A percentile compares a stretch with the other conserved stretches of the same genome.
These are phyloP conservation scores for Acleris emargana DNA, from an alignment of 2,888 invertebrate species.

Conservation along the genomic window DNA sequence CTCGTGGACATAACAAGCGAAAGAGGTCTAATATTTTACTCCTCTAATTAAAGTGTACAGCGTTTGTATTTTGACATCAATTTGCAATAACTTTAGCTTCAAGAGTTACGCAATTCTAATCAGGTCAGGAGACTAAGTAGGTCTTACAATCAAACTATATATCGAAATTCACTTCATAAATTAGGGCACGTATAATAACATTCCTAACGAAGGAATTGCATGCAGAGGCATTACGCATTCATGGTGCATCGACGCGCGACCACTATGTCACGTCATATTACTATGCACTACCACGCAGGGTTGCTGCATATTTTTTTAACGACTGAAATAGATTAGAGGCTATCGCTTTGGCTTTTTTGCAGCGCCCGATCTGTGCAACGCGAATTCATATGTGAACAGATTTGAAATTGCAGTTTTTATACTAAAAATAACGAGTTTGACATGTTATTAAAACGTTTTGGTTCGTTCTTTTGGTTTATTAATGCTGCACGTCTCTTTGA, in stretches of 20 bases:
- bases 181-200: not conserved
- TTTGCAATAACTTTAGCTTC: no score
- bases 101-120: no score
- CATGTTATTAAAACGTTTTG: conserved; percentile 3
- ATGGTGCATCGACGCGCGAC: conserved; percentile 12
- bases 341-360: conserved; percentile 9
- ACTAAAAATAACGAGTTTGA: not conserved
- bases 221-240: conserved; percentile 19
- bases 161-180: not conserved
- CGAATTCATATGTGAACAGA: conserved; percentile 3
- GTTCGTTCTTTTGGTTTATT: not conserved
- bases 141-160: no score
- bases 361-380: not conserved
- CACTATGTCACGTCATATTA: conserved; percentile 19
- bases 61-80: no score
- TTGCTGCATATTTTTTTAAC: conserved; percentile 1
- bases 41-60: no score
- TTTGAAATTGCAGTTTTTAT: conserved; percentile 9
- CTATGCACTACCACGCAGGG: conserved; percentile 25
- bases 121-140: no score
- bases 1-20: no score
- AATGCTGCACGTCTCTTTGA: not conserved
- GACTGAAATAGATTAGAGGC: conserved; percentile 1
- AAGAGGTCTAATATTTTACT: no score
- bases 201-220: conserved; percentile 13